Evolutionary conservation across 2,888 invertebrate genomes (phyloP).

Genomic region (Tyria jacobaeae): DNA sequence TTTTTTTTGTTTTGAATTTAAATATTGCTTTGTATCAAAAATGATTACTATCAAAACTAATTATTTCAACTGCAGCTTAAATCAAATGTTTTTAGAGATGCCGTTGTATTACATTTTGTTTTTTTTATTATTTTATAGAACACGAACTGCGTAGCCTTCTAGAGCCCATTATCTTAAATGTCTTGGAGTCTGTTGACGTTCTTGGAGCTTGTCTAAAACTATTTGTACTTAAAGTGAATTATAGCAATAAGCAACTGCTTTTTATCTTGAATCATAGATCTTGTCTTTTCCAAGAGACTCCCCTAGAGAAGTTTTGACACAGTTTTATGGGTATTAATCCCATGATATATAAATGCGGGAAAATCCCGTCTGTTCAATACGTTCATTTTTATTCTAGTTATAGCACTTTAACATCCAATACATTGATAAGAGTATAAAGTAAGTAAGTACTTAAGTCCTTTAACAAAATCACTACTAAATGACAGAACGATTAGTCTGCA

Average conservation of each 20-base stretch:
- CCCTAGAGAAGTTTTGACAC: not conserved
- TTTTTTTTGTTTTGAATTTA: not conserved
- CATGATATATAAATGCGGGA: not conserved
- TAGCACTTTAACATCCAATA: not conserved
- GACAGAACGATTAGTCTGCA: slow-evolving; percentile 13
- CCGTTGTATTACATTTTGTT: too few relatives aligned
- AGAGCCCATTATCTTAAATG: too few relatives aligned
- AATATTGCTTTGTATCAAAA: too few relatives aligned
- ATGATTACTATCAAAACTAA: too few relatives aligned
- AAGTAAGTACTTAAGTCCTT: not conserved
- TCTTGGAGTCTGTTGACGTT: too few relatives aligned
- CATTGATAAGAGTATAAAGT: not conserved
- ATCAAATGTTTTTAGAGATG: too few relatives aligned
- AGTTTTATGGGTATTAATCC: too few relatives aligned
- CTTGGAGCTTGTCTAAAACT: not conserved
- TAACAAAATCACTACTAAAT: slow-evolving; percentile 22
- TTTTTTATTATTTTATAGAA: too few relatives aligned
- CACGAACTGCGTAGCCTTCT: too few relatives aligned
- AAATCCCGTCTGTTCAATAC: not conserved
- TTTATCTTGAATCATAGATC: not conserved
- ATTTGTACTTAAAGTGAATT: too few relatives aligned
- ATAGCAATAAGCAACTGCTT: too few relatives aligned
- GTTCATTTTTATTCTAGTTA: not conserved
- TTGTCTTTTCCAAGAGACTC: not conserved
- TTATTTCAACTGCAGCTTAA: too few relatives aligned